These are phyloP conservation scores for Megamerina dolium DNA, from an alignment of 2,888 invertebrate genomes.

Conservation along the genomic window DNA sequence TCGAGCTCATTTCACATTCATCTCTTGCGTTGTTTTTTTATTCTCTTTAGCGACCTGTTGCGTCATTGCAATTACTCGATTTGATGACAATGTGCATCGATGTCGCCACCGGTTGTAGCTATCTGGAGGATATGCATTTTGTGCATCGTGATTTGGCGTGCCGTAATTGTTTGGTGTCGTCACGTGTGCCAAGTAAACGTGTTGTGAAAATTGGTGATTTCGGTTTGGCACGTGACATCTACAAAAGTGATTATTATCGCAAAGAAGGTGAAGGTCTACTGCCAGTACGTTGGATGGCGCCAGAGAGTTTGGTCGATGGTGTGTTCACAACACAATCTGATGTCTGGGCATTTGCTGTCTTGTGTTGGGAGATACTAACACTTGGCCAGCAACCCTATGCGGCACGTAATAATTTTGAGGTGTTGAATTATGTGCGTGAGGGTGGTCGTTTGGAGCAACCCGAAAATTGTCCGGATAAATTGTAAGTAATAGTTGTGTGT, in stretches of 20 bases:
- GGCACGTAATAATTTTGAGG: slow-evolving; percentile 86
- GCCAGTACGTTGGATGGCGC: slow-evolving; percentile 98
- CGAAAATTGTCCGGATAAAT: slow-evolving; percentile 72
- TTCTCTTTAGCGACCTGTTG: slow-evolving; percentile 54
- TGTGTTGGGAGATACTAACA: slow-evolving; percentile 96
- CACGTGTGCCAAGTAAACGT: slow-evolving; percentile 56
- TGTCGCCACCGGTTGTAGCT: slow-evolving; percentile 90
- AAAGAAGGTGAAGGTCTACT: slow-evolving; percentile 87
- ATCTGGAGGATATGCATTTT: slow-evolving; percentile 94
- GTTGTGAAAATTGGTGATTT: slow-evolving; percentile 85
- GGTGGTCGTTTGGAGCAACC: slow-evolving; percentile 82
- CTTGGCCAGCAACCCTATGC: slow-evolving; percentile 96
- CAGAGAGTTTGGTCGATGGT: slow-evolving; percentile 92
- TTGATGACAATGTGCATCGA: slow-evolving; percentile 90
- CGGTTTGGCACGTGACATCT: slow-evolving; percentile 92
- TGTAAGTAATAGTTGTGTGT: slow-evolving; percentile 63
- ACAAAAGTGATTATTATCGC: slow-evolving; percentile 95
- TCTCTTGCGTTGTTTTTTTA: neutral
- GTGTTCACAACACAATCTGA: slow-evolving; percentile 96
- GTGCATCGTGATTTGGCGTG: slow-evolving; percentile 96
- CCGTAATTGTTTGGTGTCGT: slow-evolving; percentile 88
- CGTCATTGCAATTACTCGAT: slow-evolving; percentile 72
- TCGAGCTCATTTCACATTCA: neutral
- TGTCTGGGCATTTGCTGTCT: slow-evolving; percentile 91
- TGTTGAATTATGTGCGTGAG: slow-evolving; percentile 79